Base-by-base conservation (phyloP, 2,888 invertebrate genomes). In the Tolmerus cingulatus region DNA sequence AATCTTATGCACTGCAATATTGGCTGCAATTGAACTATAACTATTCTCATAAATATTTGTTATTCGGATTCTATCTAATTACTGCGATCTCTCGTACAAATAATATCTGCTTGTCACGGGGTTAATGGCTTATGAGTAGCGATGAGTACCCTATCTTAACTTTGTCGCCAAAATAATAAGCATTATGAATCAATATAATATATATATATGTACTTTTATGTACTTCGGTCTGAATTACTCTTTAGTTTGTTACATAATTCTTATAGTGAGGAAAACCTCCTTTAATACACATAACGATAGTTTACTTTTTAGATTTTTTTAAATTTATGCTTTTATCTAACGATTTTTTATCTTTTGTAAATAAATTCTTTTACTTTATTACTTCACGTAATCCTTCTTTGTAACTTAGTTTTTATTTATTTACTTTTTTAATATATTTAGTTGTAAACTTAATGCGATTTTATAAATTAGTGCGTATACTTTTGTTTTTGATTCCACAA, bases 401-500 rank as follows among this genome's bases (percentile, higher is more conserved):
- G 19, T 84, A 74, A 74, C 74, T 57, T 66, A 66, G 14, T 1
- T 79, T 46, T 46, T 79, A n/a, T n/a, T n/a, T n/a, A n/a, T n/a
- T n/a, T n/a, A n/a, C n/a, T 46, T n/a, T 79, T 79, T 40, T 78
- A 8, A 3, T 79, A 79, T 40, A 79, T 46, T 66, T 66, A 66
- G 66, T 66, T 37, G 57, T 84, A 34, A 84, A 84, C 74, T 84
- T 74, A 84, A 74, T 84, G 40, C 74, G 37, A 84, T 66, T 84
- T 84, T 84, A 84, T 34, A 84, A 84, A 84, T 84, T 84, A 84
- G 84, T 84, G 84, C 84, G 84, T 84, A 84, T 84, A 84, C 84
- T 27, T 84, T 84, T 81, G 19, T 46, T 81, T 81, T 81, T 81
- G 81, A 51, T 81, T 81, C 43, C 51, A 81, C 51, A 81, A 46